phyloP scores from a whole-genome alignment of 2,888 invertebrate genomes.

The Leptopterna dolabrata region DNA sequence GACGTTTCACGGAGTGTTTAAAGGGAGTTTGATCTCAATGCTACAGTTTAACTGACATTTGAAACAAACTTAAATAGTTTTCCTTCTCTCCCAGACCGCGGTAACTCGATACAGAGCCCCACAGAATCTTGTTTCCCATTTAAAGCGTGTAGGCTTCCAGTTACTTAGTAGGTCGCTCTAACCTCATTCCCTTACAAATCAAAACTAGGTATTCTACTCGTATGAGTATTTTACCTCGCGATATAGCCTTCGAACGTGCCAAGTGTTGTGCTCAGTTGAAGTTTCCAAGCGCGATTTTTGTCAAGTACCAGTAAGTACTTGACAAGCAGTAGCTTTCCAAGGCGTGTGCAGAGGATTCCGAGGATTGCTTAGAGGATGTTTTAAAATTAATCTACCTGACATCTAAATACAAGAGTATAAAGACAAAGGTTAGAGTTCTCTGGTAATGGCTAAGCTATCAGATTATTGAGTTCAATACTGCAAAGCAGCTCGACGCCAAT shows the following conservation, averaged over 20 bases:
- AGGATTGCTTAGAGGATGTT: too few species aligned
- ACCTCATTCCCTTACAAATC: slow-evolving; percentile 28
- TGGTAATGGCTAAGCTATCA: too few species aligned
- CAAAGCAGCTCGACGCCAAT: too few species aligned
- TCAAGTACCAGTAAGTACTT: too few species aligned
- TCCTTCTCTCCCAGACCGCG: slow-evolving; percentile 32
- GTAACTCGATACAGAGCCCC: slow-evolving; percentile 32
- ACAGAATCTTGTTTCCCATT: slow-evolving; percentile 34
- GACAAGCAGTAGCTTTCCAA: too few species aligned
- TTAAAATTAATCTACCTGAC: too few species aligned
- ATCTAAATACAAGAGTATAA: too few species aligned
- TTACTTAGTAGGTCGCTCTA: slow-evolving; percentile 28
- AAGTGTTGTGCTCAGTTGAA: background rate
- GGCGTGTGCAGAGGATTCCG: too few species aligned
- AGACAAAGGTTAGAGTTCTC: too few species aligned
- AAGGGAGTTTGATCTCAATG: slow-evolving; percentile 35
- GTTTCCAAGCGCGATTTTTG: too few species aligned
- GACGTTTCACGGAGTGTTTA: slow-evolving; percentile 24
- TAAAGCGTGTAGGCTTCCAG: slow-evolving; percentile 36
- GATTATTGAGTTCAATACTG: too few species aligned
- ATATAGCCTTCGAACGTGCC: background rate
- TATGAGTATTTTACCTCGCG: background rate
- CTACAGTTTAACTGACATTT: slow-evolving; percentile 35
- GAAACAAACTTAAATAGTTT: slow-evolving; percentile 44
- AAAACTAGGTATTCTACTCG: slow-evolving; percentile 35